These are phyloP conservation scores for Octodonta nipae DNA, from an alignment of 2,888 invertebrate species.

Conservation along the genomic window DNA sequence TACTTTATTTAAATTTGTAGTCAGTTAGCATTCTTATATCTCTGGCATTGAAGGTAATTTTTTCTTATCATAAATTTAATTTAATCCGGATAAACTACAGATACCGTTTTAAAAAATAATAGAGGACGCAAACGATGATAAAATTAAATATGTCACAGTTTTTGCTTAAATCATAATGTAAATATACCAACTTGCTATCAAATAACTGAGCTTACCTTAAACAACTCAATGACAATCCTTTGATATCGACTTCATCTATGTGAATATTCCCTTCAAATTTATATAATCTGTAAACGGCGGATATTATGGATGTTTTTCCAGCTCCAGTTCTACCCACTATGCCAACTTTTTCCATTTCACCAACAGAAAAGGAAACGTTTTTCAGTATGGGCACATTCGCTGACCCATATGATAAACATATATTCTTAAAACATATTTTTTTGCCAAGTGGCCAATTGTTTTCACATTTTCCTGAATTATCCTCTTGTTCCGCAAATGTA, in stretches of 20 bases:
- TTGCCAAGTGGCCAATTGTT: conserved; percentile 47
- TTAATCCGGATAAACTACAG: no score
- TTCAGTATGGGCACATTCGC: conserved; percentile 20
- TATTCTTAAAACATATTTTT: conserved; percentile 40
- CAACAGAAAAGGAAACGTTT: conserved; percentile 26
- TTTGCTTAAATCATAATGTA: no score
- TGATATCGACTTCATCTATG: conserved; percentile 9
- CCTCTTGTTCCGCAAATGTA: conserved; percentile 50
- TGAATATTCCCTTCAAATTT: conserved; percentile 6
- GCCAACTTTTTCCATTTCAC: conserved; percentile 5
- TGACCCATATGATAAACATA: conserved; percentile 49
- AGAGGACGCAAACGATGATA: no score
- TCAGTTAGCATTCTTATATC: no score
- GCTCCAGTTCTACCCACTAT: conserved; percentile 9
- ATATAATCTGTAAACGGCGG: conserved; percentile 7
- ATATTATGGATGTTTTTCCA: conserved; percentile 9
- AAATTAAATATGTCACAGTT: no score
- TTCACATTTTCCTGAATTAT: conserved; percentile 4
- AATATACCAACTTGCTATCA: no score
- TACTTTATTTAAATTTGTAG: no score
- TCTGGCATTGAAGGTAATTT: no score
- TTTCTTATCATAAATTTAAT: no score
- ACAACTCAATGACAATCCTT: conserved; percentile 33
- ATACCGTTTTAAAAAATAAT: no score
- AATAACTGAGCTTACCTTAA: conserved; percentile 7